Conservation (phyloP, 2,888 invertebrate species). For the Tetragonula carbonaria region DNA sequence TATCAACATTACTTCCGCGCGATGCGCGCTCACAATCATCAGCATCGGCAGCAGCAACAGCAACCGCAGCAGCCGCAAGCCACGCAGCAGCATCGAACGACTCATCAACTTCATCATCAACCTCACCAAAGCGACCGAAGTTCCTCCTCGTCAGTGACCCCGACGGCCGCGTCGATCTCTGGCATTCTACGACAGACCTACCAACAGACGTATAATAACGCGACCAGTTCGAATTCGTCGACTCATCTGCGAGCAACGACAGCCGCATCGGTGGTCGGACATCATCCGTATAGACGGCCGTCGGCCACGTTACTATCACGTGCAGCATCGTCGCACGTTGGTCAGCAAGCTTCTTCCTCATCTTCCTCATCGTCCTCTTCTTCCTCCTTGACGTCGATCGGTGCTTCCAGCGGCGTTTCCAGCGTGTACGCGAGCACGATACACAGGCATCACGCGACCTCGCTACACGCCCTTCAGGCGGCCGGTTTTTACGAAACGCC, state of each 20-base stretch:
- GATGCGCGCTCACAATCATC: slow-evolving; percentile 78
- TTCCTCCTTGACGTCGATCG: slow-evolving; percentile 64
- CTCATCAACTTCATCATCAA: slow-evolving; percentile 73
- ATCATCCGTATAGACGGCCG: slow-evolving; percentile 74
- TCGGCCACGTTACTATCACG: slow-evolving; percentile 66
- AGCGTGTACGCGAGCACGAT: slow-evolving; percentile 80
- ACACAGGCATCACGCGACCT: slow-evolving; percentile 79
- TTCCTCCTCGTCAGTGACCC: slow-evolving; percentile 70
- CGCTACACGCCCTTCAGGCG: slow-evolving; percentile 78
- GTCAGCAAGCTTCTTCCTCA: slow-evolving; percentile 68
- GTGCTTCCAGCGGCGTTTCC: slow-evolving; percentile 72
- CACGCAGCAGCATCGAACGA: slow-evolving; percentile 65
- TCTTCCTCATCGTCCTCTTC: slow-evolving; percentile 61
- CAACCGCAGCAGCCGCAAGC: slow-evolving; percentile 43
- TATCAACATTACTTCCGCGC: slow-evolving; percentile 81
- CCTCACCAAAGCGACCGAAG: slow-evolving; percentile 72
- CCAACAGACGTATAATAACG: slow-evolving; percentile 64
- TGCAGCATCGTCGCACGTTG: slow-evolving; percentile 66
- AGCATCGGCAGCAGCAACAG: slow-evolving; percentile 71
- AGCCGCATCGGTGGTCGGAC: slow-evolving; percentile 58
- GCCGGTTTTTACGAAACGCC: slow-evolving; percentile 80
- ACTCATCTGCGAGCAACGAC: slow-evolving; percentile 63
- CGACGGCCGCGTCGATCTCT: slow-evolving; percentile 65
- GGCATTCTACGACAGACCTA: slow-evolving; percentile 65
- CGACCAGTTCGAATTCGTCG: slow-evolving; percentile 53